Conservation (phyloP, 2,888 invertebrate species). For the Crematogaster levior region DNA sequence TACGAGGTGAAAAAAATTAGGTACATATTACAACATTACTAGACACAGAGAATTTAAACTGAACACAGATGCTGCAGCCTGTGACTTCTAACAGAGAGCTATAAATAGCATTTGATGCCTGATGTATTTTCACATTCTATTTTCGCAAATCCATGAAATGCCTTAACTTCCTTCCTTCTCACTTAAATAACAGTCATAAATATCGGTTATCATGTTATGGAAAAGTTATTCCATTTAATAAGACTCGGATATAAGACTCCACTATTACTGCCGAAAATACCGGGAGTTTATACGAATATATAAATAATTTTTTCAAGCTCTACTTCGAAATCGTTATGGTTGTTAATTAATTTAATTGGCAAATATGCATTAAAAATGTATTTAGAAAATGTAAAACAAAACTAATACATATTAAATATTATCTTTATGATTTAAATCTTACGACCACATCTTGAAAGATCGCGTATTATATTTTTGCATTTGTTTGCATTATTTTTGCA, state of each 20-base stretch:
- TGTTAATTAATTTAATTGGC: conserved; percentile 13
- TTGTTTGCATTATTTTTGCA: too few species aligned
- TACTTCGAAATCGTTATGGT: not conserved
- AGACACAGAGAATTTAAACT: conserved; percentile 75
- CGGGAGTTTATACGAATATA: not conserved
- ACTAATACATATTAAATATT: not conserved
- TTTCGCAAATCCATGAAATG: conserved; percentile 80
- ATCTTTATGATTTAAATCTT: not conserved
- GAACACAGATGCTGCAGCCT: conserved; percentile 76
- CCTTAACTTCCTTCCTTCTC: conserved; percentile 72
- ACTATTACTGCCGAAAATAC: not conserved
- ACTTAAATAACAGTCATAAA: conserved; percentile 68
- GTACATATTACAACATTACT: conserved; percentile 78
- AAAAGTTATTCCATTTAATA: conserved; percentile 50
- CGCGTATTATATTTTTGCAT: not conserved
- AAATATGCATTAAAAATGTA: not conserved
- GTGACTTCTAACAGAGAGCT: conserved; percentile 83
- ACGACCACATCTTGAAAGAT: not conserved
- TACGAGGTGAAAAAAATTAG: conserved; percentile 56
- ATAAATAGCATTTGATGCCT: conserved; percentile 83
- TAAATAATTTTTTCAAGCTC: not conserved
- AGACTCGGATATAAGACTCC: not conserved
- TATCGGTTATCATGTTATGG: conserved; percentile 37
- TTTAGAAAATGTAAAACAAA: not conserved
- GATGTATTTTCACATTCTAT: conserved; percentile 82